These are phyloP conservation scores for Delichon dasypus DNA, from an alignment of 2,797 vertebrate species.

Conservation along the genomic window DNA sequence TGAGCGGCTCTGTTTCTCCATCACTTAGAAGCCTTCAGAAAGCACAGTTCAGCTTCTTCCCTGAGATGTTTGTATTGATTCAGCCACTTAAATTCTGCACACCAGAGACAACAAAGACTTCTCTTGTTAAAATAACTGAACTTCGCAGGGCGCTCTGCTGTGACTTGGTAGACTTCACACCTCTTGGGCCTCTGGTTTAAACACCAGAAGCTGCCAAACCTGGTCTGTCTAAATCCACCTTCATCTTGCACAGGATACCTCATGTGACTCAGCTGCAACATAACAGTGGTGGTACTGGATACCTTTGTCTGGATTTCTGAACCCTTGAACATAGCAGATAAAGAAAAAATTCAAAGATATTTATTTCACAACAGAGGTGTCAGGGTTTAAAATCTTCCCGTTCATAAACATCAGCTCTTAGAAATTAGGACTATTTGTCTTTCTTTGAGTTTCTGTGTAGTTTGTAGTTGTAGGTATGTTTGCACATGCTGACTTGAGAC, in stretches of 20 bases:
- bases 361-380: neutral
- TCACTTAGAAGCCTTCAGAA: neutral
- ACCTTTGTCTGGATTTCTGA: neutral
- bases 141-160: neutral
- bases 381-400: neutral
- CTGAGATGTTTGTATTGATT: neutral
- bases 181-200: neutral
- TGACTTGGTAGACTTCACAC: neutral
- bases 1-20: neutral
- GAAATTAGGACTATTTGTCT: neutral
- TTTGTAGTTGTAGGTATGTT: neutral
- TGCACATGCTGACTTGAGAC: neutral
- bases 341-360: neutral
- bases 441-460: neutral
- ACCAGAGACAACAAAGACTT: neutral
- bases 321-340: neutral
- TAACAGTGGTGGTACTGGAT: neutral
- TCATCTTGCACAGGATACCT: neutral
- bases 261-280: neutral
- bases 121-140: neutral
- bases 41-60: neutral
- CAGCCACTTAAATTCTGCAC: neutral
- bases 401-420: neutral
- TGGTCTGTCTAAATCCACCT: neutral
- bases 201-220: neutral